Evolutionary conservation across 2,888 invertebrate genomes (phyloP).

Genomic region (Patella pellucida): DNA sequence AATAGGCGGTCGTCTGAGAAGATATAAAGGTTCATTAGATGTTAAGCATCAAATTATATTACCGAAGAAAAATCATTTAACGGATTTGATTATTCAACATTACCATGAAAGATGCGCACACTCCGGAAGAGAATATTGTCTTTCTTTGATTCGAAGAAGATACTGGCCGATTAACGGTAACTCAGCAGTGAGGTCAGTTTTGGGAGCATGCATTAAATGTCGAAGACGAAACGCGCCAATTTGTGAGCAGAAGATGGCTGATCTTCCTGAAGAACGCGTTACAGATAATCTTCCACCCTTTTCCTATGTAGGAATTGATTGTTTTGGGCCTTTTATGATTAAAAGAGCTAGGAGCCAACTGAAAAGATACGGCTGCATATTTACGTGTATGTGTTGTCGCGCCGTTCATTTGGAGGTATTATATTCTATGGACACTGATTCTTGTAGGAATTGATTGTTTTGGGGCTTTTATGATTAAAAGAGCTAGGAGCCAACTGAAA

Average conservation of each 20-base stretch:
- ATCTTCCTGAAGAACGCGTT: background rate
- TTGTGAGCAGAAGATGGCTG: conserved; percentile 1
- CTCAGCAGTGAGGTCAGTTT: conserved; percentile 7
- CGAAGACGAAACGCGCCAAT: background rate
- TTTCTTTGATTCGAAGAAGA: conserved; percentile 20
- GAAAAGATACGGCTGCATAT: conserved; percentile 33
- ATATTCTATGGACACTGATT: conserved; percentile 23
- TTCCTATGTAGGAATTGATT: conserved; percentile 26
- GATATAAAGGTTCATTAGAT: background rate
- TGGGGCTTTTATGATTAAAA: too few species aligned
- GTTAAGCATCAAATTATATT: conserved; percentile 17
- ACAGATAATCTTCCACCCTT: conserved; percentile 19
- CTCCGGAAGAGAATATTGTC: conserved; percentile 28
- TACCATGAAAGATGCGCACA: conserved; percentile 10
- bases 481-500: too few species aligned
- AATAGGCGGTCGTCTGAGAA: conserved; percentile 4
- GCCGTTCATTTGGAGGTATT: conserved; percentile 30
- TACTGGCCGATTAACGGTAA: conserved; percentile 16
- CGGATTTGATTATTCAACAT: conserved; percentile 7
- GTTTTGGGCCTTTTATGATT: conserved; percentile 25
- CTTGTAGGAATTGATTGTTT: too few species aligned
- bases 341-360: conserved; percentile 23
- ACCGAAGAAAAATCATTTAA: conserved; percentile 11
- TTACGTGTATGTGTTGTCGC: conserved; percentile 26
- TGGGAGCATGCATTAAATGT: conserved; percentile 9